A percentile compares a stretch with the other conserved stretches of the same genome.
phyloP scores from a whole-genome alignment of 2,113 vertebrate genomes.

The Anguilla japonica region DNA sequence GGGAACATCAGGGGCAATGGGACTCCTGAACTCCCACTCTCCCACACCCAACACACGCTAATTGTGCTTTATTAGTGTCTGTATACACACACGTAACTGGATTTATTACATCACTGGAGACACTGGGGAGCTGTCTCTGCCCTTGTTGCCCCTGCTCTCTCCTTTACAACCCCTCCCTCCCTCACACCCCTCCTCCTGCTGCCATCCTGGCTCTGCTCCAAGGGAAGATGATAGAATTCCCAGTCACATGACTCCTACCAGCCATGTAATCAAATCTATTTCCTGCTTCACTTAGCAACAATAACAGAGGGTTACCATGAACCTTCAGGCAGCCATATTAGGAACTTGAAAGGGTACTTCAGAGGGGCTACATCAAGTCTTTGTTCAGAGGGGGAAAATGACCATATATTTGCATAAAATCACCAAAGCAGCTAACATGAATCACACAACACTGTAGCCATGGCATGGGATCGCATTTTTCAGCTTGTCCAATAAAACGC shows the following conservation, averaged over 20 bases:
- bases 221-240: constrained; percentile 18
- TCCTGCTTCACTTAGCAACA: constrained; percentile 27
- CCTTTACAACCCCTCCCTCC: not conserved
- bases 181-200: not conserved
- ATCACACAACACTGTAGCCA: not conserved
- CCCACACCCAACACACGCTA: no score
- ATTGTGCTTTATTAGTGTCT: no score
- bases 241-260: constrained; percentile 20
- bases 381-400: not conserved
- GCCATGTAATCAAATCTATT: constrained; percentile 21
- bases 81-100: no score
- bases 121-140: not conserved
- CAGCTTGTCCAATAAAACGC: not conserved
- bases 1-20: no score
- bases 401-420: not conserved
- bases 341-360: not conserved
- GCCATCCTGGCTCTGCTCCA: not conserved
- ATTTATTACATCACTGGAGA: not conserved
- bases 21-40: no score
- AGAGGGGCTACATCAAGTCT: not conserved
- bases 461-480: not conserved
- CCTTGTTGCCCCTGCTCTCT: not conserved
- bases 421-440: not conserved
- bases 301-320: constrained; percentile 9
- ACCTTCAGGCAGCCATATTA: constrained; percentile 20